These are phyloP conservation scores for Thymelicus acteon DNA, from an alignment of 2,888 invertebrate genomes.

Conservation along the genomic window DNA sequence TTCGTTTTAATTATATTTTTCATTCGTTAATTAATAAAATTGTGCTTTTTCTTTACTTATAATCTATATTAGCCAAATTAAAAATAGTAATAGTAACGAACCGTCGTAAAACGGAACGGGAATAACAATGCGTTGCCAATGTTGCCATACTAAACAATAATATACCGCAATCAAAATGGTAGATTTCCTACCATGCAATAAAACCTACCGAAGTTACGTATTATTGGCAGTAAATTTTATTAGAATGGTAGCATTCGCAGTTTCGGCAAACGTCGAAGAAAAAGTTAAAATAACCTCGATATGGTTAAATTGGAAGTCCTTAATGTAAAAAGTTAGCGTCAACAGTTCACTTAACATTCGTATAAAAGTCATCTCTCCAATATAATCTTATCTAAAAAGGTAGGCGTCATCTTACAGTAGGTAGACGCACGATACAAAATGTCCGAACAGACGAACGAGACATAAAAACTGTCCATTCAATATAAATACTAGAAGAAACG, in stretches of 20 bases:
- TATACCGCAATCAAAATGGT: conserved; percentile 35
- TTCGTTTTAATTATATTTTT: conserved; percentile 59
- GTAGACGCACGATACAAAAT: conserved; percentile 72
- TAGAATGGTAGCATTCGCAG: conserved; percentile 8
- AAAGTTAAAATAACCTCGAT: conserved; percentile 62
- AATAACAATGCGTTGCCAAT: conserved; percentile 58
- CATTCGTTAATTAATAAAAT: conserved; percentile 68
- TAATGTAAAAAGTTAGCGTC: conserved; percentile 77
- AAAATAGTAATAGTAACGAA: conserved; percentile 51
- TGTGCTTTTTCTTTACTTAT: conserved; percentile 78
- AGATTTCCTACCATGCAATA: conserved; percentile 18
- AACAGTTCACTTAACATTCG: conserved; percentile 84
- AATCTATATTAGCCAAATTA: conserved; percentile 79
- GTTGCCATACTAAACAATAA: conserved; percentile 56
- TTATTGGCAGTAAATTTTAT: conserved; percentile 22
- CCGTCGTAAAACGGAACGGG: conserved; percentile 48
- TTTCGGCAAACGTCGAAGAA: conserved; percentile 31
- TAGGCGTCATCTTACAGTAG: conserved; percentile 75
- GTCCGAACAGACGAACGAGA: conserved; percentile 63
- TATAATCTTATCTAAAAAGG: conserved; percentile 83
- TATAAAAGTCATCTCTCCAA: conserved; percentile 84
- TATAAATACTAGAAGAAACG: conserved; percentile 58
- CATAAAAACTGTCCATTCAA: conserved; percentile 68
- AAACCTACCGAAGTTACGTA: conserved; percentile 20
- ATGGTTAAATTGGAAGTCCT: conserved; percentile 80